A percentile compares a stretch with the other conserved stretches of the same genome.
Evolutionary conservation across 1,140 invertebrate species (phyloP).

Genomic region (Cotesia vestalis): DNA sequence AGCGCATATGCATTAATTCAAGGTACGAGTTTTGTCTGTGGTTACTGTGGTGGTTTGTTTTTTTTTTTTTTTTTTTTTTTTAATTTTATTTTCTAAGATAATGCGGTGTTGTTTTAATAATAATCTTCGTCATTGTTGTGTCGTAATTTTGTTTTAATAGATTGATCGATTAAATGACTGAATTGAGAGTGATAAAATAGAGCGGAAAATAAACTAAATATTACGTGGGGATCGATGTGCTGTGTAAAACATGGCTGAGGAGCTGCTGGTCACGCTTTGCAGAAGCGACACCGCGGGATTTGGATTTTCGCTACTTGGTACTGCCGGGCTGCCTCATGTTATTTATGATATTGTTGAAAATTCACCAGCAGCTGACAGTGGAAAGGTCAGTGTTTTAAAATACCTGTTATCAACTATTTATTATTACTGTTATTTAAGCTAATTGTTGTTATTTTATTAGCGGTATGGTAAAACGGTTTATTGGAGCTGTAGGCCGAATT

Average conservation of each 20-base stretch:
- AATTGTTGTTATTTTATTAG: not conserved
- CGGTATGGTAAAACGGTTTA: no score
- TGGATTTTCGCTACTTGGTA: conserved; percentile 88
- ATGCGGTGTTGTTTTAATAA: no score
- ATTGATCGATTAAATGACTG: no score
- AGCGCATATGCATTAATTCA: no score
- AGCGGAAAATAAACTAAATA: conserved; percentile 40
- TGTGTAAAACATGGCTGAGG: conserved; percentile 79
- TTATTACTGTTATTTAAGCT: not conserved
- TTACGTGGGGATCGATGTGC: conserved; percentile 51
- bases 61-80: no score
- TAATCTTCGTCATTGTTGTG: no score
- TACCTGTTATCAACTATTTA: not conserved
- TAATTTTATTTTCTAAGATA: no score
- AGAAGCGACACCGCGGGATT: conserved; percentile 85
- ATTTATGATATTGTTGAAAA: conserved; percentile 92
- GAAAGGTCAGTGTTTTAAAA: conserved; percentile 75
- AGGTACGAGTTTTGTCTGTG: no score
- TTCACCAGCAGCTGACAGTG: conserved; percentile 87
- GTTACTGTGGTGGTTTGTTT: no score
- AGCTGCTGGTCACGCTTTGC: conserved; percentile 83
- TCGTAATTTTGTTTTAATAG: no score
- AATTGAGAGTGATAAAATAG: conserved; percentile 13
- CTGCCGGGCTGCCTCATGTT: conserved; percentile 87
- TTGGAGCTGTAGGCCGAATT: conserved; percentile 19